These are phyloP conservation scores for Priocnemis perturbator DNA, from an alignment of 2,888 invertebrate genomes.

Conservation along the genomic window DNA sequence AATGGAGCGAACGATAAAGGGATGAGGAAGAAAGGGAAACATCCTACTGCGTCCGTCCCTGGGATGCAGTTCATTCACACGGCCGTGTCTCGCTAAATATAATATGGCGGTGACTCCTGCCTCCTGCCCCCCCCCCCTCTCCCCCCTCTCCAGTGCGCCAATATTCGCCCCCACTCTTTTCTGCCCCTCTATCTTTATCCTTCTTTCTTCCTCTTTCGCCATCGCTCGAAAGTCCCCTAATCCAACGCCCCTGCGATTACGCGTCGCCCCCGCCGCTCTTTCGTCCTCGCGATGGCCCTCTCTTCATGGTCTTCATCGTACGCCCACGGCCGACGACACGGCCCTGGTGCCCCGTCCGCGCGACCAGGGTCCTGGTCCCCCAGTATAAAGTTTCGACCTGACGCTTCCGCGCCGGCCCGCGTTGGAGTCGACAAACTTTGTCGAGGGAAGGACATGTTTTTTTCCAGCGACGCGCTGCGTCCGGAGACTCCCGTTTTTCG, in stretches of 20 bases:
- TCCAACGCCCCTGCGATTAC: constrained; percentile 70
- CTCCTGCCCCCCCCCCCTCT: constrained; percentile 34
- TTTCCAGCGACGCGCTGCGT: no score
- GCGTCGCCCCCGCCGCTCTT: constrained; percentile 52
- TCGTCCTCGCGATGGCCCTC: constrained; percentile 25
- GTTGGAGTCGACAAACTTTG: no score
- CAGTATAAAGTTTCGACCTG: background rate
- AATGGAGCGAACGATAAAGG: no score
- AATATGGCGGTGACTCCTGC: constrained; percentile 69
- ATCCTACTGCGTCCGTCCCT: constrained; percentile 52
- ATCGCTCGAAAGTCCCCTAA: constrained; percentile 57
- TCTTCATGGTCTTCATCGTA: constrained; percentile 11
- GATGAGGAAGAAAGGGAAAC: no score
- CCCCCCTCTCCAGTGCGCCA: constrained; percentile 21
- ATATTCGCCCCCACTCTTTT: constrained; percentile 26
- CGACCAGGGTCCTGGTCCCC: background rate
- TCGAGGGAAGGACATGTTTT: no score
- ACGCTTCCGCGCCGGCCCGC: no score
- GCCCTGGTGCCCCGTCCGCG: constrained; percentile 26
- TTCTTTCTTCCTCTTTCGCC: constrained; percentile 12
- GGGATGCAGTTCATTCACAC: constrained; percentile 72
- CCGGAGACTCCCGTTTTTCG: no score
- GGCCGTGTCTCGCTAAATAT: constrained; percentile 69
- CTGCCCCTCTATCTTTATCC: constrained; percentile 30
- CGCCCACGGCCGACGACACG: constrained; percentile 29